Evolutionary conservation across 2,888 invertebrate species (phyloP), one percentile per base, ranked within the genome.

Genomic region (Osmoderma eremita): DNA sequence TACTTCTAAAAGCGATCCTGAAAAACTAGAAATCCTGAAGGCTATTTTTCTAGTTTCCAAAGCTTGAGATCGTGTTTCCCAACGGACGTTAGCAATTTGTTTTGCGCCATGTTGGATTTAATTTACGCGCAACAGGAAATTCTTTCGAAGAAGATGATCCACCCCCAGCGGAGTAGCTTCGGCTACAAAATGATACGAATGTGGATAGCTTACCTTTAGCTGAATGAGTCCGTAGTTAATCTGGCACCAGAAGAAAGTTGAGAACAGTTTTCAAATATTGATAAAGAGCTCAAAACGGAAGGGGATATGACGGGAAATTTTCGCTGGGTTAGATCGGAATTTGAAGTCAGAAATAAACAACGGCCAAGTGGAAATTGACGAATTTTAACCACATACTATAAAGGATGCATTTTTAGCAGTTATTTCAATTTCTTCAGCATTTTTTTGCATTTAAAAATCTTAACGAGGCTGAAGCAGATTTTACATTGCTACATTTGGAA

Each of bases 11-110:
- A 13, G 30, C 38, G 30, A n/a, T 51, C 50, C 36, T 20, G 18
- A 63, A 63, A 63, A 48, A 38, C 3, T 63, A 63, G 49, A 49
- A 36, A 17, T 63, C 53, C 20, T 64, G 41, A 1, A 64, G 42
- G 45, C 64, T 13, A 41, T 64, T 53, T 39, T 64, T 38, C 50
- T 50, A 38, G 12, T 63, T 63, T 63, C 63, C 50, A 50, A 63
- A 63, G 50, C 63, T 63, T 63, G 63, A 39, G 63, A 63, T 48
- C 63, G 63, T 38, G 39, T 49, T 61, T 45, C 45, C 17, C 61
- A 45, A 15, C 22, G n/a, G 18, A 39, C 13, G 12, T 36, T 38
- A 38, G 30, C 56, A 30, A 24, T n/a, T n/a, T 54, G 54, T 54
- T 54, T 54, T 54, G 54, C 54, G n/a, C 54, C n/a, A 54, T 54